phyloP scores from a whole-genome alignment of 2,888 invertebrate species.

The Steromphala cineraria region DNA sequence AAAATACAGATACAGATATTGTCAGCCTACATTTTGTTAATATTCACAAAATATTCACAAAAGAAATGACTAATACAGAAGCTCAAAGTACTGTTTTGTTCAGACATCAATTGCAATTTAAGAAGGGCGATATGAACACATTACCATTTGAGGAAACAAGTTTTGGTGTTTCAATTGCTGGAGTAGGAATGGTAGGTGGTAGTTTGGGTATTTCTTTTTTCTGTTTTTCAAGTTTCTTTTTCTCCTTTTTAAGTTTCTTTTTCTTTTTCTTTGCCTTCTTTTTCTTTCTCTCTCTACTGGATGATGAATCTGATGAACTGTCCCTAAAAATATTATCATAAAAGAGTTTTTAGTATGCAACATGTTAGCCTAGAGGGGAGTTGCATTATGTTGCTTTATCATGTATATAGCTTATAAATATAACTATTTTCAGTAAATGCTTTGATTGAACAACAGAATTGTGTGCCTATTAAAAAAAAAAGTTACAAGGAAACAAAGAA shows the following conservation, averaged over 20 bases:
- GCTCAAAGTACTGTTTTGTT: no score
- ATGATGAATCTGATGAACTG: slow-evolving; percentile 38
- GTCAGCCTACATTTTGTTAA: no score
- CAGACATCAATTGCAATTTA: no score
- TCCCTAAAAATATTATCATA: not conserved
- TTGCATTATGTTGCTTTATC: no score
- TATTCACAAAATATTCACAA: no score
- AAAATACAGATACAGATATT: no score
- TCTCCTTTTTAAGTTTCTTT: slow-evolving; percentile 41
- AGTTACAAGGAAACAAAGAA: not conserved
- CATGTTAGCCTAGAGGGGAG: no score
- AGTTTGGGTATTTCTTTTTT: slow-evolving; percentile 18
- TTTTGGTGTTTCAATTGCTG: not conserved
- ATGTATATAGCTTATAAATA: not conserved
- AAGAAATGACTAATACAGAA: no score
- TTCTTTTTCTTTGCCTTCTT: slow-evolving; percentile 51
- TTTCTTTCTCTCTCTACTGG: slow-evolving; percentile 35
- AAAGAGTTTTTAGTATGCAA: not conserved
- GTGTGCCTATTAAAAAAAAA: no score
- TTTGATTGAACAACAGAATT: no score
- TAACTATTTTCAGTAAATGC: not conserved
- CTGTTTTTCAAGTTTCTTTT: slow-evolving; percentile 33
- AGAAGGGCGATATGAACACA: no score
- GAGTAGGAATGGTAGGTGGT: no score
- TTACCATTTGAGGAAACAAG: not conserved